Evolutionary conservation across 2,888 invertebrate species (phyloP), one percentile per base, ranked within the genome.

Genomic region (Campaea margaritaria): DNA sequence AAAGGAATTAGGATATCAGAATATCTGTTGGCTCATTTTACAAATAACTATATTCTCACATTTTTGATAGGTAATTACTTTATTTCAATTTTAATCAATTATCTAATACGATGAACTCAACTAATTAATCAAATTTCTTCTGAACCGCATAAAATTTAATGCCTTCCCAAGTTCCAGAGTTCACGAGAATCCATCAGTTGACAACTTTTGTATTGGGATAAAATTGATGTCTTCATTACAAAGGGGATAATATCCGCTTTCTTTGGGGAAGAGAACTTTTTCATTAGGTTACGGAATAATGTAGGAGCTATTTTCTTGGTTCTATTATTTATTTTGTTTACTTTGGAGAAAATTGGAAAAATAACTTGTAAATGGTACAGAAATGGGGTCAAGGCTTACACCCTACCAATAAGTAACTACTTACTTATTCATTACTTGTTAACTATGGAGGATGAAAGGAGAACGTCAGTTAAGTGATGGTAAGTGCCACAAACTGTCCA

Each of bases 141-240:
- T 31, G 14, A 46, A 57, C 21, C 46, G 15, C 51, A 47, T 58
- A 58, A 46, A 51, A 46, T 51, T 58, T 45, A 34, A 52, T 58
- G 51, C 10, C 31, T 39, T 15, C 31, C 43, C 39, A 10, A 53
- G 39, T 45, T 50, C 36, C 39, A 11, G 21, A 58, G 58, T 53
- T 52, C 44, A 44, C 36, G 28, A 31, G n/a, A 50, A 62, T 62
- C 51, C 59, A 54, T 62, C 60, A 65, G 57, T 49, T 53, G 41
- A 52, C 44, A 59, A 59, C 53, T 59, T 59, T 53, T 57, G 51
- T 58, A 61, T 58, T 64, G 55, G 49, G 46, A 43, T 42, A 14
- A 67, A 67, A 69, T 68, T 68, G 61, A 67, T 68, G 68, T 51
- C 55, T 53, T 64, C 62, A 67, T 66, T 61, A 55, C 50, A 58